Base-by-base conservation (phyloP, 2,797 vertebrate genomes). In the Leptodactylus fallax region DNA sequence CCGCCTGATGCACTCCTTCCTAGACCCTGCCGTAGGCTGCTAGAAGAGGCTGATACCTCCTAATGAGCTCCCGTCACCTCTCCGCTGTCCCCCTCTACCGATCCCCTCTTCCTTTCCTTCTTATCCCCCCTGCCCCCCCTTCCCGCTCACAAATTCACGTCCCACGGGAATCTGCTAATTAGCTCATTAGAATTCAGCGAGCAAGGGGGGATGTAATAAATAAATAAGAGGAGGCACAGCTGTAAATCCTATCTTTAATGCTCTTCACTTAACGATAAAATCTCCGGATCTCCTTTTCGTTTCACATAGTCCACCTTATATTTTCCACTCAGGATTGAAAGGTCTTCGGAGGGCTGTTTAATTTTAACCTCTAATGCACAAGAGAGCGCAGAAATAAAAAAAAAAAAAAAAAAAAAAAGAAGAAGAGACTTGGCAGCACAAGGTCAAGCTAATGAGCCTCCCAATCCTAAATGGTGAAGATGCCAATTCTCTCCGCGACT, bases 201-300 rank as follows among this genome's bases (percentile, higher is more conserved):
- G 72, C 65, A 12, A 86, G 90, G 86, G 91, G 90, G 90, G 90
- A 60, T 78, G 88, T 89, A 89, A 86, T 89, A 89, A 89, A 89
- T 86, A 89, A 89, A 89, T 89, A 89, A 86, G 86, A 58, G 88
- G 80, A 83, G 85, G 74, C 63, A 60, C 85, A 89, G 88, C 88
- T 89, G 88, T 89, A 89, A 89, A 89, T 89, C 74, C 85, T 71
- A 78, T 79, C 80, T 83, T 89, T 87, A 89, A 81, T 89, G 88
- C 88, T 79, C 85, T 83, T 89, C 88, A 83, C 80, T 89, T 86
- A 89, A 69, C 51, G 80, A 89, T 89, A 89, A 89, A 86, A 89
- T 86, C 85, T 86, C 88, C 56, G 80, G 88, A 83, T 87, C 80
- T 76, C 49, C 79, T 89, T 61, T 77, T 89, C 80, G 65, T 65